Conservation (phyloP, 2,797 vertebrate species). For the Carcharodon carcharias region DNA sequence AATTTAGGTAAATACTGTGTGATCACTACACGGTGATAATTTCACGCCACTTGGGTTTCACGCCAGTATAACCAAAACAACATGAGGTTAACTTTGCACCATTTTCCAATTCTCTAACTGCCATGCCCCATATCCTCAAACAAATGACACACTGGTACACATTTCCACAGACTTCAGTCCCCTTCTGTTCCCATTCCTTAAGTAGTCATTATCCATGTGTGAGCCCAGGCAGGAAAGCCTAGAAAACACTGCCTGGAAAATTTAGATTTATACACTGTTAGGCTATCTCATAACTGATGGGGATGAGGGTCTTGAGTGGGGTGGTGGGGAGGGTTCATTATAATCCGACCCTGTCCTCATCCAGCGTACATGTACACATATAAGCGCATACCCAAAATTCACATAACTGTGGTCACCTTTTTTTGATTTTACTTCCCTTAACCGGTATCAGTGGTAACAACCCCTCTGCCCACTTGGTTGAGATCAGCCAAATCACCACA, state of each 20-base stretch:
- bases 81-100: background rate
- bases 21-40: background rate
- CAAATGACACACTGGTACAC: background rate
- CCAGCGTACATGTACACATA: background rate
- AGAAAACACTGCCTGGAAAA: background rate
- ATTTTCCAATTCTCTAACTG: background rate
- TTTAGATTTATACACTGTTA: background rate
- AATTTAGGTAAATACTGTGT: background rate
- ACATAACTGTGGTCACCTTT: background rate
- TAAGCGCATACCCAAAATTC: background rate
- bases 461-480: background rate
- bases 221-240: background rate
- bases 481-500: background rate
- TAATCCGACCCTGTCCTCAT: background rate
- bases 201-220: background rate
- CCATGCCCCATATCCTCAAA: background rate
- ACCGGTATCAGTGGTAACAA: background rate
- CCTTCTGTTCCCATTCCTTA: background rate
- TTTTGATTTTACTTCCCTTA: background rate
- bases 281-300: background rate
- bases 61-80: background rate
- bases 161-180: background rate
- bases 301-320: background rate
- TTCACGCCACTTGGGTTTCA: background rate
- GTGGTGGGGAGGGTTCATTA: background rate